A percentile compares a stretch with the other conserved stretches of the same genome.
phyloP scores from a whole-genome alignment of 2,888 invertebrate species.

The Thelaira solivaga region DNA sequence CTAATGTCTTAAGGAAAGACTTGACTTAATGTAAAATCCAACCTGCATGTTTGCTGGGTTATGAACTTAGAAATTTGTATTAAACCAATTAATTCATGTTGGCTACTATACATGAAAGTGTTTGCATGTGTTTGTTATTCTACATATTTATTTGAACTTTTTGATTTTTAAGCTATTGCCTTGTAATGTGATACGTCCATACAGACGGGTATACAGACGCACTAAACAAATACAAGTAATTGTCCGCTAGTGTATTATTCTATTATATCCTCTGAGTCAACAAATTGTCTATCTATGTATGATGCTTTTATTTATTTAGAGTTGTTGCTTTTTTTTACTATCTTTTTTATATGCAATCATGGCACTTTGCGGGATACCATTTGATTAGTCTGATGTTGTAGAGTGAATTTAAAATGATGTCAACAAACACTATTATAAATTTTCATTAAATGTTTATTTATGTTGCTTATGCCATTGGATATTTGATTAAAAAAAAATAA shows the following conservation, averaged over 20 bases:
- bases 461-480: conserved; percentile 3
- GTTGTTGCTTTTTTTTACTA: neutral
- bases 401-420: conserved; percentile 45
- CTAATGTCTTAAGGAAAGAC: too few relatives aligned
- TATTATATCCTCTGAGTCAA: conserved; percentile 25
- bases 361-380: conserved; percentile 52
- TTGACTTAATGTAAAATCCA: too few relatives aligned
- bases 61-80: too few relatives aligned
- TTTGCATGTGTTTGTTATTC: neutral
- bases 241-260: neutral
- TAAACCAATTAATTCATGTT: neutral
- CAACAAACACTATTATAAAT: conserved; percentile 55
- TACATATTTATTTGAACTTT: conserved; percentile 42
- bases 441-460: conserved; percentile 52
- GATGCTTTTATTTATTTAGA: conserved; percentile 2
- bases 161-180: conserved; percentile 51
- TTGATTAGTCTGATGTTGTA: conserved; percentile 47
- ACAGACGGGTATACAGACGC: too few relatives aligned
- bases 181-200: conserved; percentile 50
- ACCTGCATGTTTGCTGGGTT: too few relatives aligned
- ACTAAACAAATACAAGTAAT: conserved; percentile 21
- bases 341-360: conserved; percentile 27
- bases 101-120: neutral
- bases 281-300: neutral
- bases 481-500: conserved; percentile 16